phyloP scores from a whole-genome alignment of 2,113 vertebrate genomes.

The Drymodes brunneopygia region DNA sequence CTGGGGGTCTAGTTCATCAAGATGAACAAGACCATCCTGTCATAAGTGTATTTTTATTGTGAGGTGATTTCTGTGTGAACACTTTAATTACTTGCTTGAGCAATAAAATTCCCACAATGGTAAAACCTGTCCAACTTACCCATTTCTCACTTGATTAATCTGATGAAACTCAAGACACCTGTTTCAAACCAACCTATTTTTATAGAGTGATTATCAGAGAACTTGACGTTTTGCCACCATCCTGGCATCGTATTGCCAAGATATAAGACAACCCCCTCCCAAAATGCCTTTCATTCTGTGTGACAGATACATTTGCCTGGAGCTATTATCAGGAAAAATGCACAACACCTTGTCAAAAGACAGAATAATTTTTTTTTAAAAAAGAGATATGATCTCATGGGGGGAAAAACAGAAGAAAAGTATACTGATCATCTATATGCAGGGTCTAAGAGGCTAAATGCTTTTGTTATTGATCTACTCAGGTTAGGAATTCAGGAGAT shows the following conservation, averaged over 20 bases:
- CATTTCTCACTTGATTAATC: conserved; percentile 21
- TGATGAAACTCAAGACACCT: conserved; percentile 21
- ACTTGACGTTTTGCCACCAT: neutral
- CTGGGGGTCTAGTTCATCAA: neutral
- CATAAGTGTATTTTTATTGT: conserved; percentile 2
- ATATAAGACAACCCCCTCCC: neutral
- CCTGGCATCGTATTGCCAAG: neutral
- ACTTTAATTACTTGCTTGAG: conserved; percentile 39
- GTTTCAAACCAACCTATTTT: conserved; percentile 8
- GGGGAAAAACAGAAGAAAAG: neutral
- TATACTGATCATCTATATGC: neutral
- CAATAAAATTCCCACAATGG: conserved; percentile 7
- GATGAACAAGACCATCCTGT: conserved; percentile 2
- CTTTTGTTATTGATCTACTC: neutral
- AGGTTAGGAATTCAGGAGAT: neutral
- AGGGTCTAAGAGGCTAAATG: neutral
- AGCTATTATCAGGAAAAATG: conserved; percentile 27
- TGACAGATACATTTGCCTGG: conserved; percentile 17
- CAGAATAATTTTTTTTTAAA: neutral
- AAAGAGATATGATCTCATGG: neutral
- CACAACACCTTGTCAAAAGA: conserved; percentile 28
- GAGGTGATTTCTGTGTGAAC: conserved; percentile 10
- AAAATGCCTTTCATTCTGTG: neutral
- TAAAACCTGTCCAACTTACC: neutral
- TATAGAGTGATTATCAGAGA: neutral